Percentiles rank a stretch among this genome's conserved stretches.
phyloP scores from a whole-genome alignment of 2,888 invertebrate species.

The Pseudolycoriella hygida region DNA sequence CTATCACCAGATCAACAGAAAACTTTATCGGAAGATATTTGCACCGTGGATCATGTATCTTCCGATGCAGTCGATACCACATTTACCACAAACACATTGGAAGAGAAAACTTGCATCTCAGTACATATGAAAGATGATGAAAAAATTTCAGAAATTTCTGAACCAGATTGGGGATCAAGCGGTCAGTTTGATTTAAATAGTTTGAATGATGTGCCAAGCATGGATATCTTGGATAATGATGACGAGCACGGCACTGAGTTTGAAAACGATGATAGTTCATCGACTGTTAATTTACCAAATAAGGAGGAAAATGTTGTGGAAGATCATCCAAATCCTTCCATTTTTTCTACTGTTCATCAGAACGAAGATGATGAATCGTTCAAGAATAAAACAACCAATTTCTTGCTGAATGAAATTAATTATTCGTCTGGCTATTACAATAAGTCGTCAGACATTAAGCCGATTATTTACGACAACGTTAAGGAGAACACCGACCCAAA shows the following conservation, averaged over 20 bases:
- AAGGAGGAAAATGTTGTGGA: background rate
- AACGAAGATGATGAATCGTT: background rate
- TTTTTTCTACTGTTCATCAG: background rate
- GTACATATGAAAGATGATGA: slow-evolving; percentile 13
- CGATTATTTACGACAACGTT: slow-evolving; percentile 5
- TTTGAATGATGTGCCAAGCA: slow-evolving; percentile 12
- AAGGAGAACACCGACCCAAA: slow-evolving; percentile 12
- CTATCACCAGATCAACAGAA: slow-evolving; percentile 14
- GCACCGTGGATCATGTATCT: slow-evolving; percentile 11
- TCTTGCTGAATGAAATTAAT: slow-evolving; percentile 11
- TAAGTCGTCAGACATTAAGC: slow-evolving; percentile 1
- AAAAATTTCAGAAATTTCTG: slow-evolving; percentile 15
- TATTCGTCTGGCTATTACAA: slow-evolving; percentile 9
- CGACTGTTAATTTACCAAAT: background rate
- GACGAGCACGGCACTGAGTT: background rate
- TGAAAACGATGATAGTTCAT: background rate
- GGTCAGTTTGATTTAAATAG: slow-evolving; percentile 9
- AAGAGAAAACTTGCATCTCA: slow-evolving; percentile 13
- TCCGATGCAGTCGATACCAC: slow-evolving; percentile 13
- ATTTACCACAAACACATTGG: slow-evolving; percentile 12
- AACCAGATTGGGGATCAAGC: slow-evolving; percentile 14
- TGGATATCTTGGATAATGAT: slow-evolving; percentile 4
- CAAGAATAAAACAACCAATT: slow-evolving; percentile 8
- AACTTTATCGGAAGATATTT: slow-evolving; percentile 14
- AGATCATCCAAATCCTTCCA: background rate